Percentiles rank a stretch among this genome's conserved stretches.
Evolutionary conservation across 37 sponge, comb jelly and placozoan species (phyloP).

Genomic region (Beroe forskalii): DNA sequence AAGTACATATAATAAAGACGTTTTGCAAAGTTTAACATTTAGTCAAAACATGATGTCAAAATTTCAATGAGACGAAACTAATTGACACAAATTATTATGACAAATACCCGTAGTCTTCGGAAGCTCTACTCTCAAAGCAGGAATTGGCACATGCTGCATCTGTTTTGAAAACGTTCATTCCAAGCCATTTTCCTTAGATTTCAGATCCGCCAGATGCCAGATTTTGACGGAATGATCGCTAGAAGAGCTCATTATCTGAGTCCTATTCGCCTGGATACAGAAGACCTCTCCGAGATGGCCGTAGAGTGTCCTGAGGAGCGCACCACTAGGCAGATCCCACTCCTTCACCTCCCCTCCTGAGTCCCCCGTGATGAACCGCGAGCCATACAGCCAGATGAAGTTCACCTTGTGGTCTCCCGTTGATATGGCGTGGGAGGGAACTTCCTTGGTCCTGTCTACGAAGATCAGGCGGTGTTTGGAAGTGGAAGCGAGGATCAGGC

Average conservation of each 20-base stretch:
- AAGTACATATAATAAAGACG: too few relatives aligned
- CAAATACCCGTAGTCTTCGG: too few relatives aligned
- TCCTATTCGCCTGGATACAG: constrained; percentile 36
- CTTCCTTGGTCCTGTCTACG: constrained; percentile 2
- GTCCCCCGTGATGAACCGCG: constrained; percentile 46
- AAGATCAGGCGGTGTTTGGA: neutral
- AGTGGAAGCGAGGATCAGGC: constrained; percentile 25
- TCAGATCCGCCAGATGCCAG: constrained; percentile 29
- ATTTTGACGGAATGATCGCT: constrained; percentile 14
- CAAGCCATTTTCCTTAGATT: neutral
- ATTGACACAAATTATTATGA: too few relatives aligned
- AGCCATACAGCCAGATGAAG: constrained; percentile 56
- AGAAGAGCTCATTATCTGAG: constrained; percentile 20
- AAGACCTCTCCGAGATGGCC: constrained; percentile 50
- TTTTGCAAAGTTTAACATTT: too few relatives aligned
- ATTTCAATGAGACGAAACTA: too few relatives aligned
- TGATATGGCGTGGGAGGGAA: constrained; percentile 1
- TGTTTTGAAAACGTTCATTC: neutral
- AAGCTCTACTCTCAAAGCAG: too few relatives aligned
- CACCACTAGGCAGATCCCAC: constrained; percentile 63
- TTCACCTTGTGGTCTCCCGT: constrained; percentile 4
- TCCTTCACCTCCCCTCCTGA: constrained; percentile 4
- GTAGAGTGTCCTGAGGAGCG: constrained; percentile 22
- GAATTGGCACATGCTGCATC: neutral
- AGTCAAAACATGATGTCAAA: too few relatives aligned